phyloP scores from a whole-genome alignment of 37 sponge, comb jelly and placozoan species.

The Oopsacas minuta region DNA sequence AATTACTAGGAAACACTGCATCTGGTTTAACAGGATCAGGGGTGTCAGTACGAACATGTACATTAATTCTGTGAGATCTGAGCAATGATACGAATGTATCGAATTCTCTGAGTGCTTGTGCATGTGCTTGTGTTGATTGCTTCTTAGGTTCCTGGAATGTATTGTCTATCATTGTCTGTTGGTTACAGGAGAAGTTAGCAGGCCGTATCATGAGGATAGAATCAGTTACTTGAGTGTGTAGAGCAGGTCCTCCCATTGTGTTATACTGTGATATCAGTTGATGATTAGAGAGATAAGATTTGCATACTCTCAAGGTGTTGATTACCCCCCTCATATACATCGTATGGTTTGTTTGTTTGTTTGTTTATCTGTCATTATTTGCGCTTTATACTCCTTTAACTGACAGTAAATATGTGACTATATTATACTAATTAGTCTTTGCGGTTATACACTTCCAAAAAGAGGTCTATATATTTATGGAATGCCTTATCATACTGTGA shows the following conservation, averaged over 20 bases:
- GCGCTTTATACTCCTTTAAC: no score
- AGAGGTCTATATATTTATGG: no score
- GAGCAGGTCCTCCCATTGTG: background rate
- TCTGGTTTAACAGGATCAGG: conserved; percentile 23
- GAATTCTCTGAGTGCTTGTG: conserved; percentile 36
- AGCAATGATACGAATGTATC: conserved; percentile 26
- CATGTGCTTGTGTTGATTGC: background rate
- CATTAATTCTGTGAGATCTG: conserved; percentile 13
- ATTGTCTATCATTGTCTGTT: conserved; percentile 41
- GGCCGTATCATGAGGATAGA: conserved; percentile 49
- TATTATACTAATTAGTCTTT: no score
- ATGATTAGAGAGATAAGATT: no score
- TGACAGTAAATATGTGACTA: no score
- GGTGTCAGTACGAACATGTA: conserved; percentile 29
- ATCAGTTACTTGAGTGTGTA: conserved; percentile 22
- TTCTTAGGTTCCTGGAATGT: conserved; percentile 25
- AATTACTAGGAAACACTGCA: conserved; percentile 64
- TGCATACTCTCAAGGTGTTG: no score
- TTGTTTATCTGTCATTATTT: no score
- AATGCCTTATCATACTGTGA: no score
- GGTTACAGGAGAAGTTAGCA: conserved; percentile 31
- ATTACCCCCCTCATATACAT: no score
- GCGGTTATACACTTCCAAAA: no score
- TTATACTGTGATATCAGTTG: no score
- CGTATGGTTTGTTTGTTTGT: no score